Evolutionary conservation across 2,113 vertebrate genomes (phyloP), one percentile per base, ranked within the genome.

Genomic region (Apus apus): DNA sequence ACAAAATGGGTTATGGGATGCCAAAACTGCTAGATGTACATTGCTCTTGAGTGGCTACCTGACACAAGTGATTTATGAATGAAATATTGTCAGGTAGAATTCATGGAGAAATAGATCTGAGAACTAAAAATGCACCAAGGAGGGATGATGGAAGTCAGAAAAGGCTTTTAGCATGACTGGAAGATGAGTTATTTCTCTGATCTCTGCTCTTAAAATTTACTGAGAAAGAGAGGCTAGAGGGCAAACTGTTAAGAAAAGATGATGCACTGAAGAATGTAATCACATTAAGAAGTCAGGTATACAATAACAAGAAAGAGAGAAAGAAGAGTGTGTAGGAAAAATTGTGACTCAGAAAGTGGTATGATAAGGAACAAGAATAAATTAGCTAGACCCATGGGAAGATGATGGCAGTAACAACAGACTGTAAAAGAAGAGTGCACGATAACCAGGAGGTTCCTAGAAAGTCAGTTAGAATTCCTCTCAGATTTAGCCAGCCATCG

Each of bases 171-270:
- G 56, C 53, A 61, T 6, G 15, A 51, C 32, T 86, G 17, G 29
- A 87, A 71, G 72, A 85, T 95, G 43, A 93, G 22, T 77, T 95
- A 94, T 95, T 87, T 85, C 60, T 89, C 46, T 65, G 78, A 40
- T 84, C 29, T 87, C 65, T 77, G 29, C 32, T 87, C 32, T 70
- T 81, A 74, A 80, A 80, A 74, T 91, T 87, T 81, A 62, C 30
- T 34, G 68, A 61, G 38, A 78, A 61, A 67, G 58, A 50, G 12
- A 72, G 22, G 51, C 50, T 86, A 73, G 26, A 90, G 58, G 30
- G 29, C 34, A 84, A 93, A 85, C 19, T 15, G 56, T 60, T 71
- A 40, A 77, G 51, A 70, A 94, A 46, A 8, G 30, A 15, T 70
- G 50, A 46, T 40, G 11, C 48, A 40, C 6, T 46, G 65, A 70